Conservation (phyloP, 2,797 vertebrate species). For the Pantherophis vulpinus region DNA sequence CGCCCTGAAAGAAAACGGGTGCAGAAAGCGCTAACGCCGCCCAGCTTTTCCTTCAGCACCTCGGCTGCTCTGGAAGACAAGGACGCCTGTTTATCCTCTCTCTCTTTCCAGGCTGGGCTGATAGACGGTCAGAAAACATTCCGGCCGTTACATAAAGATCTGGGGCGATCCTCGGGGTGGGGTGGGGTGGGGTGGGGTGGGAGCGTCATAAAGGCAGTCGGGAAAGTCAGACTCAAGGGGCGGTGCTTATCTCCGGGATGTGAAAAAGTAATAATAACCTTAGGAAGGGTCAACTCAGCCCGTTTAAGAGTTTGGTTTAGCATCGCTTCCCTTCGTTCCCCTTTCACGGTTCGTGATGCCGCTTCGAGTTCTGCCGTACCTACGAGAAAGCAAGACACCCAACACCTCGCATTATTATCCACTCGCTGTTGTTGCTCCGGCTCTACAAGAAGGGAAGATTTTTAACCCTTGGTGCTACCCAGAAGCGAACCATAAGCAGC, state of each 20-base stretch:
- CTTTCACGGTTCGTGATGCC: neutral
- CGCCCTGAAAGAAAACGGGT: neutral
- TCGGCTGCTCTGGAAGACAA: neutral
- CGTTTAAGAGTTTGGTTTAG: neutral
- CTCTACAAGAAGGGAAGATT: neutral
- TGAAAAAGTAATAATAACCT: neutral
- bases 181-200: neutral
- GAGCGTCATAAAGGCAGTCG: neutral
- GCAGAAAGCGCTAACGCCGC: neutral
- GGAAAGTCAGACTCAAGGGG: neutral
- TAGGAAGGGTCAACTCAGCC: neutral
- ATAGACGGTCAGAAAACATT: neutral
- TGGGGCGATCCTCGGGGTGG: neutral
- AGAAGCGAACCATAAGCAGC: neutral
- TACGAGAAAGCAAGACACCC: neutral
- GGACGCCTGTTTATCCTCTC: accelerated
- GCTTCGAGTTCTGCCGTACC: neutral
- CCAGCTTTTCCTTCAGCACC: neutral
- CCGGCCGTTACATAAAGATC: neutral
- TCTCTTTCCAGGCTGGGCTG: neutral
- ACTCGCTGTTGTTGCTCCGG: neutral
- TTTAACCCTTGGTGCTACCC: neutral
- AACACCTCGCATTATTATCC: neutral
- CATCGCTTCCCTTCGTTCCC: neutral
- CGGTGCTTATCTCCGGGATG: neutral